Evolutionary conservation across 2,797 vertebrate genomes (phyloP).

Genomic region (Syncerus caffer): DNA sequence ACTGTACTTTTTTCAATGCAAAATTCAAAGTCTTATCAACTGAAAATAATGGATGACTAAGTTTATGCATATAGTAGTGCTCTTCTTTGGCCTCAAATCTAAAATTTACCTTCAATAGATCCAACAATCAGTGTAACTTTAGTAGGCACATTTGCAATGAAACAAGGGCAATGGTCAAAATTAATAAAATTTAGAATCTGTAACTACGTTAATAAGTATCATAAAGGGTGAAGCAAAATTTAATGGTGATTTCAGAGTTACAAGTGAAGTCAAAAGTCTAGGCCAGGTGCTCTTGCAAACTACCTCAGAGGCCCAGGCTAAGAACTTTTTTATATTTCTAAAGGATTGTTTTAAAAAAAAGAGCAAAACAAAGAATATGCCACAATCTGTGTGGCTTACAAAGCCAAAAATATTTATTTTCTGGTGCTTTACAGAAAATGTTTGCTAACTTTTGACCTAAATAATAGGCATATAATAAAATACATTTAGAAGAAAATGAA

Average conservation of each 20-base stretch:
- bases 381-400: neutral
- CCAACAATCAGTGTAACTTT: neutral
- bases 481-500: constrained; percentile 18
- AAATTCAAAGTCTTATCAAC: neutral
- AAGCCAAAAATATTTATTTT: constrained; percentile 24
- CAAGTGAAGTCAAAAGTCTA: neutral
- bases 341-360: neutral
- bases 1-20: neutral
- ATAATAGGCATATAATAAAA: constrained; percentile 6
- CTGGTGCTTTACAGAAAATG: neutral
- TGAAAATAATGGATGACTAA: neutral
- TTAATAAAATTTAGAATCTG: neutral
- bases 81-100: neutral
- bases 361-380: neutral
- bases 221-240: neutral
- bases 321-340: neutral
- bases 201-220: neutral
- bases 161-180: neutral
- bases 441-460: constrained; percentile 12
- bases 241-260: neutral
- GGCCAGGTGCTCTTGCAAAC: neutral
- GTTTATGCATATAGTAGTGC: neutral
- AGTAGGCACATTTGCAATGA: neutral
- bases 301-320: neutral
- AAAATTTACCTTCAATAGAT: neutral